Conservation (phyloP, 2,113 vertebrate genomes). For the Baryphthengus martii region DNA sequence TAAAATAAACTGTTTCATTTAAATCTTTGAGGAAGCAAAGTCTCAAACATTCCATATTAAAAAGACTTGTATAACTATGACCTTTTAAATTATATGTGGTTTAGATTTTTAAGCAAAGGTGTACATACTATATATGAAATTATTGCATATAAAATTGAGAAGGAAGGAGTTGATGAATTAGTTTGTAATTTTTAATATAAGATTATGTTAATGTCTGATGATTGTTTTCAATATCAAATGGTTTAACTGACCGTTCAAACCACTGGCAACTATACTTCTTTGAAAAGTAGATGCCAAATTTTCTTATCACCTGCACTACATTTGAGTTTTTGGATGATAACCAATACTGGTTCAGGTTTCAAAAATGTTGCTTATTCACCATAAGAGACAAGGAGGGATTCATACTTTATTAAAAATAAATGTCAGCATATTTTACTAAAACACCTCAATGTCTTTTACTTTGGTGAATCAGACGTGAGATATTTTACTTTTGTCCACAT, state of each 20-base stretch:
- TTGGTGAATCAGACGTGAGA: neutral
- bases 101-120: neutral
- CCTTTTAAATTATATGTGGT: neutral
- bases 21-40: neutral
- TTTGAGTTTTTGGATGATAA: neutral
- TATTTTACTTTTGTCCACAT: neutral
- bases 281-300: neutral
- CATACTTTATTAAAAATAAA: neutral
- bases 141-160: neutral
- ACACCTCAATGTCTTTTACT: neutral
- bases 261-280: neutral
- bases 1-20: slow-evolving; percentile 13
- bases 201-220: neutral
- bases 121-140: neutral
- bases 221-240: neutral
- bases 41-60: neutral
- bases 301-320: neutral
- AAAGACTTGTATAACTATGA: neutral
- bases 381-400: neutral
- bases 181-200: neutral
- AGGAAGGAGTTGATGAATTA: neutral
- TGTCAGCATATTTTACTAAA: neutral
- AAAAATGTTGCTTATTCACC: neutral
- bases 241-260: neutral
- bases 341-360: neutral